phyloP scores from a whole-genome alignment of 2,888 invertebrate genomes.

The Achlya flavicornis region DNA sequence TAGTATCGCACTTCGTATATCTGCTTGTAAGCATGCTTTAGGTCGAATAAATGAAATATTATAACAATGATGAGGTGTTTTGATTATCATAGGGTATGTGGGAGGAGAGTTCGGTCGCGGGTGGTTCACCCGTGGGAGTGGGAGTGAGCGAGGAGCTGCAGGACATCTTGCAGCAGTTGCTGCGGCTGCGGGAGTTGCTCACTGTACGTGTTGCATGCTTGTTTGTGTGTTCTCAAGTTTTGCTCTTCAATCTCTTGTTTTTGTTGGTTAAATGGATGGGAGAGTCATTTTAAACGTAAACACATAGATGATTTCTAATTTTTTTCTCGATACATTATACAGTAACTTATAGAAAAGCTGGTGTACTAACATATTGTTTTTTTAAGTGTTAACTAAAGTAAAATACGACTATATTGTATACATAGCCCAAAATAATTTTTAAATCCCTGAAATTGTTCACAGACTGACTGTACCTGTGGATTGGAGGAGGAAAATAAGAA shows the following conservation, averaged over 20 bases:
- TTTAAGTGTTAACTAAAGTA: too few relatives aligned
- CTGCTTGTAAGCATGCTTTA: too few relatives aligned
- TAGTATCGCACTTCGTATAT: too few relatives aligned
- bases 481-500: constrained; percentile 55
- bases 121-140: constrained; percentile 27
- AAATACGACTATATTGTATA: too few relatives aligned
- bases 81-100: constrained; percentile 61
- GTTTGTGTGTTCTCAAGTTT: constrained; percentile 11
- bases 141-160: constrained; percentile 57
- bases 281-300: too few relatives aligned
- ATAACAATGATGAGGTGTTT: constrained; percentile 3
- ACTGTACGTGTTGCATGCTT: constrained; percentile 49
- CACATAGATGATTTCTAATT: too few relatives aligned
- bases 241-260: not conserved
- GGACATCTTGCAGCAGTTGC: constrained; percentile 59
- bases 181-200: constrained; percentile 56
- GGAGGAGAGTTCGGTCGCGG: constrained; percentile 51
- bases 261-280: not conserved
- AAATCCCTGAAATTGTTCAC: constrained; percentile 23
- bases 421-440: too few relatives aligned
- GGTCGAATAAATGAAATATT: not conserved
- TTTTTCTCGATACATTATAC: too few relatives aligned
- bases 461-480: constrained; percentile 66
- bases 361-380: too few relatives aligned
- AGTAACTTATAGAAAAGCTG: too few relatives aligned